Conservation (phyloP, 2,113 vertebrate species). For the Stigmatopora argus region DNA sequence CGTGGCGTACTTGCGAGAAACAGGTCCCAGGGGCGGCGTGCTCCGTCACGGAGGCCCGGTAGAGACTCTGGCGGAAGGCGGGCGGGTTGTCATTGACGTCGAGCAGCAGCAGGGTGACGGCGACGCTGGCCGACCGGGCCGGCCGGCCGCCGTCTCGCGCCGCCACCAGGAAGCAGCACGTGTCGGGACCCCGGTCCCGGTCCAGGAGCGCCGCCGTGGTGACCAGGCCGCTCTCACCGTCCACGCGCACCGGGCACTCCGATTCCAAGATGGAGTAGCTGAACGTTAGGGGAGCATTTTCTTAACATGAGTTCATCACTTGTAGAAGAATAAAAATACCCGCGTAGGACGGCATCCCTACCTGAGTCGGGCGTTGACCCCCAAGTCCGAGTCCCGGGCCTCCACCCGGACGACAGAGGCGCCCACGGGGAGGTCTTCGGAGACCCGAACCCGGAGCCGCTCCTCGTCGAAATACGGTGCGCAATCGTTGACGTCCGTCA, state of each 20-base stretch:
- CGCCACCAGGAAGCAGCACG: conserved; percentile 74
- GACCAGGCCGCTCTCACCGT: conserved; percentile 73
- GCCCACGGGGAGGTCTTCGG: conserved; percentile 74
- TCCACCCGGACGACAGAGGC: conserved; percentile 72
- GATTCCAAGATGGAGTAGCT: conserved; percentile 68
- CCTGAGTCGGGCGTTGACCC: conserved; percentile 58
- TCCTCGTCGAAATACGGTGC: conserved; percentile 72
- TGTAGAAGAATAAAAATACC: too few relatives aligned
- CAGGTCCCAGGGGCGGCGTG: conserved; percentile 72
- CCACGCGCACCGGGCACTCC: conserved; percentile 62
- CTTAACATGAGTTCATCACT: too few relatives aligned
- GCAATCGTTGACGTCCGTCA: conserved; percentile 82
- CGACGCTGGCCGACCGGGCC: conserved; percentile 71
- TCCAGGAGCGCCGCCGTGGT: conserved; percentile 71
- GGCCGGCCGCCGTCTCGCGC: conserved; percentile 77
- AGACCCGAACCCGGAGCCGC: conserved; percentile 63
- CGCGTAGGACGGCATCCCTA: too few relatives aligned
- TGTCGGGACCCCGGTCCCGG: conserved; percentile 68
- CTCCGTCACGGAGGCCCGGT: conserved; percentile 75
- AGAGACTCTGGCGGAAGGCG: conserved; percentile 76
- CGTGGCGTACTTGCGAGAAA: conserved; percentile 79
- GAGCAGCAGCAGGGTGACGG: conserved; percentile 72
- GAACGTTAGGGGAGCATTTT: conserved; percentile 30
- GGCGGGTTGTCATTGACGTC: conserved; percentile 90
- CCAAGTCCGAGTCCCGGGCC: conserved; percentile 77